Percentiles rank a stretch among this genome's conserved stretches.
phyloP scores from a whole-genome alignment of 2,113 vertebrate genomes.

The Nicator chloris region DNA sequence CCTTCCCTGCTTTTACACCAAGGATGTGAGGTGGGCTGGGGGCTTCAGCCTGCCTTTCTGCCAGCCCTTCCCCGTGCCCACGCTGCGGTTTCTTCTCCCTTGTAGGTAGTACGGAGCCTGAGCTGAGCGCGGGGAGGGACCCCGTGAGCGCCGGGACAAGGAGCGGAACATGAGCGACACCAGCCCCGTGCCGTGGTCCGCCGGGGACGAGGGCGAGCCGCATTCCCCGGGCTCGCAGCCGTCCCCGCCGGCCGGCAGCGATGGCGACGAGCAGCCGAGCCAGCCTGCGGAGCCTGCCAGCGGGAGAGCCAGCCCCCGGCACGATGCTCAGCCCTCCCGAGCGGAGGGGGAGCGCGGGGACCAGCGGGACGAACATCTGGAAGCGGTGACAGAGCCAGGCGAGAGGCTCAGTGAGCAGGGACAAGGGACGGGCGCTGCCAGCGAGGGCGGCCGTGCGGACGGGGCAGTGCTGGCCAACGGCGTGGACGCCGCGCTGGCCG shows the following conservation, averaged over 20 bases:
- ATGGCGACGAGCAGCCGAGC: not conserved
- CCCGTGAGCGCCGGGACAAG: not conserved
- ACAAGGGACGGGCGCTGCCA: fast-evolving
- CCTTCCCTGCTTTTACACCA: not conserved
- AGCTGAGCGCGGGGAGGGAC: not conserved
- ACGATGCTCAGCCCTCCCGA: not conserved
- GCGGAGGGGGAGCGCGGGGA: not conserved
- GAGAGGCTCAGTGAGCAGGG: not conserved
- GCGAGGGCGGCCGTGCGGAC: not conserved
- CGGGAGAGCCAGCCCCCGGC: not conserved
- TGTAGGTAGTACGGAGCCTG: not conserved
- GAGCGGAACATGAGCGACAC: conserved; percentile 39
- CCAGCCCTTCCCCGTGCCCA: fast-evolving
- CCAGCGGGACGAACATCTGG: not conserved
- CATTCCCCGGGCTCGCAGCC: not conserved
- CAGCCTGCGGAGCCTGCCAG: not conserved
- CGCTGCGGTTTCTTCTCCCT: not conserved
- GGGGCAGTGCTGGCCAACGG: not conserved
- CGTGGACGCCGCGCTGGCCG: not conserved
- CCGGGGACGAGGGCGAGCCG: not conserved
- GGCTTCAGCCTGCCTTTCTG: not conserved
- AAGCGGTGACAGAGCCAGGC: not conserved
- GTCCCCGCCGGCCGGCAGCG: not conserved
- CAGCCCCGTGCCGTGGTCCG: not conserved
- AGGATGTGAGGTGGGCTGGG: fast-evolving